Conservation (phyloP, 2,888 invertebrate species). For the Lottia scabra region DNA sequence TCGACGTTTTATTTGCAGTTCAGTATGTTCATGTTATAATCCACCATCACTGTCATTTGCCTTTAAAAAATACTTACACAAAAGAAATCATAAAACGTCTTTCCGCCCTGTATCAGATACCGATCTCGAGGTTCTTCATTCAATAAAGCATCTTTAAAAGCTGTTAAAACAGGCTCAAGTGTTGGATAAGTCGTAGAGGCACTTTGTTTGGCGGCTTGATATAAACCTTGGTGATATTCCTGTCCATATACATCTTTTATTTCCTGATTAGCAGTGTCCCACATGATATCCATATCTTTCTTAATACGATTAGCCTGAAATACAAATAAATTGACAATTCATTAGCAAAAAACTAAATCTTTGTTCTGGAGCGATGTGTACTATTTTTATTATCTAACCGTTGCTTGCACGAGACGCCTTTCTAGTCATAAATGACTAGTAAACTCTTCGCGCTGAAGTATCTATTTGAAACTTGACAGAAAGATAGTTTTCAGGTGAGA, state of each 20-base stretch:
- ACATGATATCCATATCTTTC: constrained; percentile 40
- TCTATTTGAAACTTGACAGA: too few species aligned
- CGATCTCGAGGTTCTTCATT: constrained; percentile 33
- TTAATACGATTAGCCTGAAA: constrained; percentile 18
- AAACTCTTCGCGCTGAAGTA: too few species aligned
- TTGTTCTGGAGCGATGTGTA: too few species aligned
- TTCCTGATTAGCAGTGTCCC: constrained; percentile 36
- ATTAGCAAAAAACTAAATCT: too few species aligned
- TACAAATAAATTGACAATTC: too few species aligned
- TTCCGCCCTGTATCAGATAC: constrained; percentile 44
- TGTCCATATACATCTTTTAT: constrained; percentile 38
- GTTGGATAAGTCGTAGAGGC: not conserved
- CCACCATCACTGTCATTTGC: too few species aligned
- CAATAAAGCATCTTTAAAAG: constrained; percentile 44
- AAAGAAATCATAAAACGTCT: constrained; percentile 34
- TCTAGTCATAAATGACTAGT: too few species aligned
- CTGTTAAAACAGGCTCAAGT: constrained; percentile 39
- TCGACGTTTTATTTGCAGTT: too few species aligned
- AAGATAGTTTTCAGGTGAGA: too few species aligned
- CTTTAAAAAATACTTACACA: constrained; percentile 40
- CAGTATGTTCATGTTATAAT: too few species aligned
- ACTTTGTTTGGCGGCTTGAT: not conserved
- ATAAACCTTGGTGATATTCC: constrained; percentile 38
- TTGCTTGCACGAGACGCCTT: too few species aligned
- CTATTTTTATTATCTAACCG: too few species aligned